A percentile compares a stretch with the other conserved stretches of the same genome.
These are phyloP conservation scores for Notarius quadriscutis DNA, from an alignment of 2,113 vertebrate genomes.

Conservation along the genomic window DNA sequence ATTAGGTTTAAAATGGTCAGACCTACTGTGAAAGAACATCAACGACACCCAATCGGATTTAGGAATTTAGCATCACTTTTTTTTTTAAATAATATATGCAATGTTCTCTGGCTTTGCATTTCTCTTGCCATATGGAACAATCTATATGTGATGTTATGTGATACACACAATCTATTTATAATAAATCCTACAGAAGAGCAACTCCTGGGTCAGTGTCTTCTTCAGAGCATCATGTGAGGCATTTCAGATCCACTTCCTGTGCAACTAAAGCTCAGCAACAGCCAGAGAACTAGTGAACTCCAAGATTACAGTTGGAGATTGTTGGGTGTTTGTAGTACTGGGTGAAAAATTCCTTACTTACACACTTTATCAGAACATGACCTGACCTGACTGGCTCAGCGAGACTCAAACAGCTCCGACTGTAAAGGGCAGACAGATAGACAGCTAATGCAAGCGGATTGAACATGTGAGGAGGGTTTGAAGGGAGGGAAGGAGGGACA, in stretches of 20 bases:
- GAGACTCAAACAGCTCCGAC: constrained; percentile 33
- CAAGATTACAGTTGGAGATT: neutral
- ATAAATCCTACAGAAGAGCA: neutral
- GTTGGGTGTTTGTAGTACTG: neutral
- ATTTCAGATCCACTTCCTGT: neutral
- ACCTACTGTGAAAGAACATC: neutral
- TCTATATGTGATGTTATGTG: neutral
- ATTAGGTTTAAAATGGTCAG: too few species aligned
- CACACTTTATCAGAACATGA: constrained; percentile 44
- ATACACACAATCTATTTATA: too few species aligned
- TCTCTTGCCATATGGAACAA: neutral
- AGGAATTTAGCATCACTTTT: neutral
- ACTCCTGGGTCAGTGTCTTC: neutral
- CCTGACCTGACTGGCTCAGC: constrained; percentile 28
- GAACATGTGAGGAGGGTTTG: constrained; percentile 44
- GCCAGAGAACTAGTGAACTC: neutral
- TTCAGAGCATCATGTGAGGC: neutral
- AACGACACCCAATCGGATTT: neutral
- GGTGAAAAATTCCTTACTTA: constrained; percentile 30
- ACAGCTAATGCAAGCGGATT: constrained; percentile 47
- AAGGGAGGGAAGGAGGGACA: neutral
- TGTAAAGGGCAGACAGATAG: constrained; percentile 49
- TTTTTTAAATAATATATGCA: too few species aligned
- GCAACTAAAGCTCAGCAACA: neutral
- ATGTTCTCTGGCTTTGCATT: neutral